Evolutionary conservation across 1,140 invertebrate genomes (phyloP), one percentile per base, ranked within the genome.

Genomic region (Diabrotica undecimpunctata): DNA sequence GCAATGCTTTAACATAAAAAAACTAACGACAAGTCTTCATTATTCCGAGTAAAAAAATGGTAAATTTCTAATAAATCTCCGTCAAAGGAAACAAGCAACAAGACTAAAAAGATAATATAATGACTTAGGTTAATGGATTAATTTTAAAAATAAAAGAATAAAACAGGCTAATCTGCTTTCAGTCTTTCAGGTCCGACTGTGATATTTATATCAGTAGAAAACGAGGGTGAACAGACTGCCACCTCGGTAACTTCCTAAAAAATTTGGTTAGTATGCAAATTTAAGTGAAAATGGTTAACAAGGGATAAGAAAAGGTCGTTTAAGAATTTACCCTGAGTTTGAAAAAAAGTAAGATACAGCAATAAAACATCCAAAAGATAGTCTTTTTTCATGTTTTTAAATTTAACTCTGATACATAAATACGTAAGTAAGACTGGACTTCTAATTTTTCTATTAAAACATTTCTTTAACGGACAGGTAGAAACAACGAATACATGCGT

Each of bases 201-300:
- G 41, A 46, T 46, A 46, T 46, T 46, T 46, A 46, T 46, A 46
- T 46, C 41, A 46, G 41, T 46, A 46, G 41, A 46, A 46, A 46
- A 46, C 41, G 41, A 46, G 41, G 41, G 41, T 46, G 41, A 46
- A 4, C 25, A 25, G 25, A 25, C 25, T 25, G 25, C 25, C 25
- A 25, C 25, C 25, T 25, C 25, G 25, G 25, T 25, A 25, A 25
- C 25, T 25, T 25, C 4, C 25, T 25, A 25, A 25, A 46, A 46
- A 46, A 46, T 46, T 46, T 46, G 8, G 8, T 46, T 5, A 46
- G 41, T 10, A 46, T 46, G 41, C 8, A 46, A 46, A 46, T 46
- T 46, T 3, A 46, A n/a, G 41, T 8, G n/a, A 46, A 46, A 46
- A 46, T 46, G 25, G 25, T 25, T 25, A 25, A 25, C 25, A 25